A percentile compares a stretch with the other conserved stretches of the same genome.
Conservation (phyloP, 2,888 invertebrate genomes). For the Eugnorisma glareosa region DNA sequence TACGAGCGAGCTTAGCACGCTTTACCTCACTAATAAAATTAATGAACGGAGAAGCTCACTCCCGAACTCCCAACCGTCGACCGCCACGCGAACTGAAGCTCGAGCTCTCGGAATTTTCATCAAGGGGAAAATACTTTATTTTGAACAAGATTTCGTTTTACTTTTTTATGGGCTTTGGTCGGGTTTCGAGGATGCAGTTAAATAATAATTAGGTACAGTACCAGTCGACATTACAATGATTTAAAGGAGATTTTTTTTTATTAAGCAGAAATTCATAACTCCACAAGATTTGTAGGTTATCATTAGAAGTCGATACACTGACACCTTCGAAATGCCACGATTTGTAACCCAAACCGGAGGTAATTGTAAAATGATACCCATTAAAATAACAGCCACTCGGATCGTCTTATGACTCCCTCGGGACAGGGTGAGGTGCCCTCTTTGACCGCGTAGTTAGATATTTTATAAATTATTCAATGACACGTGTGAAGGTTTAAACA, state of each 20-base stretch:
- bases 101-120: conserved; percentile 59
- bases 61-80: conserved; percentile 22
- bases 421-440: conserved; percentile 1
- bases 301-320: not conserved
- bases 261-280: too few relatives aligned
- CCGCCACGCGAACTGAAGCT: conserved; percentile 49
- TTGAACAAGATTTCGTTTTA: conserved; percentile 34
- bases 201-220: conserved; percentile 3
- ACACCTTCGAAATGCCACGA: too few relatives aligned
- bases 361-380: conserved; percentile 26
- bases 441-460: not conserved
- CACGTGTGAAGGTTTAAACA: not conserved
- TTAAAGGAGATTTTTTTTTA: not conserved
- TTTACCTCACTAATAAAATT: conserved; percentile 63
- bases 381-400: conserved; percentile 15
- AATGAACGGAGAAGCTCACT: conserved; percentile 55
- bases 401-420: conserved; percentile 9
- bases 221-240: not conserved
- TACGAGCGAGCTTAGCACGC: conserved; percentile 54
- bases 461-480: not conserved
- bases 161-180: conserved; percentile 20
- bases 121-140: conserved; percentile 55
- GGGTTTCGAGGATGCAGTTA: conserved; percentile 13
- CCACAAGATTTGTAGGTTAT: not conserved
- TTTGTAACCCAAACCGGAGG: not conserved